These are phyloP conservation scores for Hybognathus amarus DNA, from an alignment of 2,797 vertebrate species.

Conservation along the genomic window DNA sequence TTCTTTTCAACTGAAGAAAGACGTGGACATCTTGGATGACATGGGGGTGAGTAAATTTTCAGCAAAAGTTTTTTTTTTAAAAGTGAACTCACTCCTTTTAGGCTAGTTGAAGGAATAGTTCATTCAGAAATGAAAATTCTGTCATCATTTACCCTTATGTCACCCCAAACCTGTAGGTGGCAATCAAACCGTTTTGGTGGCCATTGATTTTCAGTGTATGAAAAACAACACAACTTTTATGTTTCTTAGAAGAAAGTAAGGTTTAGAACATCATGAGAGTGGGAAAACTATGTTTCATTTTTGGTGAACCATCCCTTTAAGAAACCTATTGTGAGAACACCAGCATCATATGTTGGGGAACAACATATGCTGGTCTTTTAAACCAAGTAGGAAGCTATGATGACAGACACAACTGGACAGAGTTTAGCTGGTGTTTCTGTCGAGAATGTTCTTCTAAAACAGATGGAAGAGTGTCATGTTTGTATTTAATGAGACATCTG, in stretches of 20 bases:
- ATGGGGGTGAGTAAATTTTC: no score
- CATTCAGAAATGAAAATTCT: neutral
- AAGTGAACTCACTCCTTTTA: no score
- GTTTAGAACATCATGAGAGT: neutral
- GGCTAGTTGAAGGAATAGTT: neutral
- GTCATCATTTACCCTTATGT: neutral
- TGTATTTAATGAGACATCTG: slow-evolving; percentile 52
- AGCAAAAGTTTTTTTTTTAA: no score
- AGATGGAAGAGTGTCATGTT: slow-evolving; percentile 37
- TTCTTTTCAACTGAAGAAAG: no score
- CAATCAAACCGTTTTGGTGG: neutral
- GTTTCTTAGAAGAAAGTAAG: neutral
- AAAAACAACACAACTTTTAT: neutral
- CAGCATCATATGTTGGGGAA: neutral
- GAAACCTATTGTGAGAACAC: neutral
- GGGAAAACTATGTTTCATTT: neutral
- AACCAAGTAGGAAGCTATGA: neutral
- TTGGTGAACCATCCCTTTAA: neutral
- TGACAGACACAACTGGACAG: slow-evolving; percentile 16
- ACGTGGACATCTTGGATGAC: no score
- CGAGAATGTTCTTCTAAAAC: slow-evolving; percentile 31
- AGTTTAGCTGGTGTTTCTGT: slow-evolving; percentile 19
- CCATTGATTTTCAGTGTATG: neutral
- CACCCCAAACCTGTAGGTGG: neutral
- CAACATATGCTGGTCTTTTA: slow-evolving; percentile 32